Evolutionary conservation across 2,797 vertebrate species (phyloP), one percentile per base, ranked within the genome.

Genomic region (Thaleichthys pacificus): DNA sequence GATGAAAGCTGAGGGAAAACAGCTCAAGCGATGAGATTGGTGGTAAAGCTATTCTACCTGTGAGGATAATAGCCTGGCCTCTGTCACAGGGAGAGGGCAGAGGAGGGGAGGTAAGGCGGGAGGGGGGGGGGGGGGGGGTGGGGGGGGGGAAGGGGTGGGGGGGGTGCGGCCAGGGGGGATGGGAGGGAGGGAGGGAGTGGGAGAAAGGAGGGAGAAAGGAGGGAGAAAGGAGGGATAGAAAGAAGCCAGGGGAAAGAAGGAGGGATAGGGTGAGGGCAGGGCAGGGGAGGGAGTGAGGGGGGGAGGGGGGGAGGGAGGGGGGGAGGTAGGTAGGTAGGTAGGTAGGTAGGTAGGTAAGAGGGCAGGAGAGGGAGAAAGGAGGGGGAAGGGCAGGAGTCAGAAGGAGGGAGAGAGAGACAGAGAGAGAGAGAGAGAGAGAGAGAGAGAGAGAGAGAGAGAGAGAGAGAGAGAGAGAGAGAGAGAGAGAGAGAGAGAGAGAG

Each of bases 21-120:
- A 26, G 11, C 72, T 70, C 76, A 65, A 82, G 28, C 78, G 15
- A 71, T 9, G 5, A 81, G 81, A 85, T 75, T 82, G 84, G 77
- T 63, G 84, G 77, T 61, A 76, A 83, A 63, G 82, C 77, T 81
- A 87, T 84, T 65, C 24, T 78, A 63, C 74, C 78, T 78, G 76
- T 67, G 77, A 85, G 80, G 82, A 87, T 87, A 86, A 87, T 87
- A 77, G 88, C 83, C 69, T 73, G 72, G 81, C 75, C 75, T 75
- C 74, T 85, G 85, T 87, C 65, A 62, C 83, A 81, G 81, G 80
- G 82, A 87, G 73, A 79, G 80, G 78, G 77, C 86, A 83, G 72
- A 8, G 28, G 79, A 84, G 82, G 86, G 82, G 81, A 80, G 75
- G 38, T 4, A 4, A 17, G 8, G 51, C 3, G 1, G 14, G 21